Evolutionary conservation across 2,888 invertebrate species (phyloP).

Genomic region (Sycophila texana): DNA sequence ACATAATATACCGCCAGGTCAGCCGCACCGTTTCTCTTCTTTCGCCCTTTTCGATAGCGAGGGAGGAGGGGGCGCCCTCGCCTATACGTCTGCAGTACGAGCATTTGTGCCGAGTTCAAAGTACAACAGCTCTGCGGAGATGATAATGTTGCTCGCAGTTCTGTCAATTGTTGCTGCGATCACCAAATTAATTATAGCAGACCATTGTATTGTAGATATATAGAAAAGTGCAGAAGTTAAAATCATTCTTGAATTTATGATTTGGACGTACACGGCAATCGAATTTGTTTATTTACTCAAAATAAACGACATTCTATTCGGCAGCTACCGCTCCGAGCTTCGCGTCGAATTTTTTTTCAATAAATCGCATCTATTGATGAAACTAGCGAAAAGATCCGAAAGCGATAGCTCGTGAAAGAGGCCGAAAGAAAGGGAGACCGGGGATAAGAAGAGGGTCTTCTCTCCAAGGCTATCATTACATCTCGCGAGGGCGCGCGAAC

Average conservation of each 20-base stretch:
- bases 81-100: not conserved
- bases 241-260: too few species aligned
- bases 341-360: not conserved
- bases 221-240: too few species aligned
- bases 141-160: too few species aligned
- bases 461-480: conserved; percentile 56
- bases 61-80: not conserved
- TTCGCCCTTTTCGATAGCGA: conserved; percentile 43
- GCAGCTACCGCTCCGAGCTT: too few species aligned
- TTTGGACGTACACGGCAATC: too few species aligned
- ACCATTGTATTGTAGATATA: too few species aligned
- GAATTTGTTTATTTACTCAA: too few species aligned
- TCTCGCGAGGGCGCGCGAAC: conserved; percentile 35
- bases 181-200: too few species aligned
- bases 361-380: conserved; percentile 4
- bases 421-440: not conserved
- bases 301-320: too few species aligned
- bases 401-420: not conserved
- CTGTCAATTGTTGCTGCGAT: not conserved
- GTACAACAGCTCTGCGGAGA: conserved; percentile 1
- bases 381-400: not conserved
- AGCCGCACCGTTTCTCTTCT: conserved; percentile 50
- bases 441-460: conserved; percentile 37
- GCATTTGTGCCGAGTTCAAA: conserved; percentile 4
- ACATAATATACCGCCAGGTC: conserved; percentile 60